Conservation (phyloP, 2,113 vertebrate genomes). For the Scalopus aquaticus region DNA sequence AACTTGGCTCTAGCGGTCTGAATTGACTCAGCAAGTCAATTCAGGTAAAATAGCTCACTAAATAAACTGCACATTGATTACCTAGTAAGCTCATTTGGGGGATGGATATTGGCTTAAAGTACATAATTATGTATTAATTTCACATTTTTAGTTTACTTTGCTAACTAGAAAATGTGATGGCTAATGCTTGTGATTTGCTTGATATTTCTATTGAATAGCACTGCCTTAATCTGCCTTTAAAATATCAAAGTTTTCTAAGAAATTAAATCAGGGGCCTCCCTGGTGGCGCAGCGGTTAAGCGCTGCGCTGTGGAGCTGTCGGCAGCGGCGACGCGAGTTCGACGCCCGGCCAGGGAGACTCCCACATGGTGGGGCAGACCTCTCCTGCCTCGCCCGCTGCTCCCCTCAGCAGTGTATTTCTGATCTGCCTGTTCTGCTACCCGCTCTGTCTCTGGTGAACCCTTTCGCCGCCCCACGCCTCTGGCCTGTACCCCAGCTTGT, state of each 20-base stretch:
- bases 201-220: background rate
- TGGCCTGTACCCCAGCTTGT: too few relatives aligned
- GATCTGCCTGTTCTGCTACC: too few relatives aligned
- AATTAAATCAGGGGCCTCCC: background rate
- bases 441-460: too few relatives aligned
- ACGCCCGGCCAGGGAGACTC: too few relatives aligned
- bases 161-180: background rate
- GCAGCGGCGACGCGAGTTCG: too few relatives aligned
- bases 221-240: background rate
- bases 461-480: too few relatives aligned
- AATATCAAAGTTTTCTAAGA: background rate
- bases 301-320: too few relatives aligned
- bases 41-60: background rate
- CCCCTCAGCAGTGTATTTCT: too few relatives aligned
- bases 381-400: too few relatives aligned
- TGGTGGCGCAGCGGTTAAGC: too few relatives aligned
- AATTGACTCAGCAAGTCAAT: background rate
- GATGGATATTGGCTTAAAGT: background rate
- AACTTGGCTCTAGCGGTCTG: background rate
- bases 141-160: background rate
- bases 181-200: background rate
- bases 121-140: background rate
- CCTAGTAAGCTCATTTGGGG: background rate
- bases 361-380: too few relatives aligned
- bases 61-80: background rate